Conservation (phyloP, 2,888 invertebrate genomes). For the Papilio elwesi region DNA sequence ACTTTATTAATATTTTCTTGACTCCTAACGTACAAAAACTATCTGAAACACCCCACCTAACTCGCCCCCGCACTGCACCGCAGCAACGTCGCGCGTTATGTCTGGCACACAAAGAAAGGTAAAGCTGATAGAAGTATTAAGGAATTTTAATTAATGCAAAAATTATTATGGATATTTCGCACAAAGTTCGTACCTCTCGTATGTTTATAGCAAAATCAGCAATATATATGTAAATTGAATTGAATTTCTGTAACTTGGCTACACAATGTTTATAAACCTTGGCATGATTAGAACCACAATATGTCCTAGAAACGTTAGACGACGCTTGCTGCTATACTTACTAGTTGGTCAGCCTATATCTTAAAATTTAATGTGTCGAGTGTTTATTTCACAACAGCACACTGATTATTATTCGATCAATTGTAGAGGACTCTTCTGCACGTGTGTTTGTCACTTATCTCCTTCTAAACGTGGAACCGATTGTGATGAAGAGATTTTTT, state of each 20-base stretch:
- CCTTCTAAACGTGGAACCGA: no score
- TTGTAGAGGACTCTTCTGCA: no score
- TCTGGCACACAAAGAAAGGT: not conserved
- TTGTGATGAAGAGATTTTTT: no score
- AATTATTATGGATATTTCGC: not conserved
- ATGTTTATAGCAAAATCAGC: not conserved
- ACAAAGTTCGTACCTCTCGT: not conserved
- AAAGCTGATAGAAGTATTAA: not conserved
- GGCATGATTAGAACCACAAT: conserved; percentile 65
- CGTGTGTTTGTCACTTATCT: no score
- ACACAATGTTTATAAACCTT: conserved; percentile 56
- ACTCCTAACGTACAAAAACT: no score
- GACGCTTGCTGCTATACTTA: conserved; percentile 46
- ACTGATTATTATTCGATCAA: no score
- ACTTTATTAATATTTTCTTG: no score
- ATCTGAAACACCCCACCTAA: no score
- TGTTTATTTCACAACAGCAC: not conserved
- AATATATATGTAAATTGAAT: conserved; percentile 34
- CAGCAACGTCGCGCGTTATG: no score
- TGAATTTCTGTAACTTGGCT: conserved; percentile 27
- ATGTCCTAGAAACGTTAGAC: conserved; percentile 66
- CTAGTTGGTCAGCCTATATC: conserved; percentile 13
- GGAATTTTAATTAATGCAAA: not conserved
- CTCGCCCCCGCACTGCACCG: no score
- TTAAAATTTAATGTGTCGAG: not conserved